Conservation (phyloP, 2,888 invertebrate species). For the Parnassius apollo region DNA sequence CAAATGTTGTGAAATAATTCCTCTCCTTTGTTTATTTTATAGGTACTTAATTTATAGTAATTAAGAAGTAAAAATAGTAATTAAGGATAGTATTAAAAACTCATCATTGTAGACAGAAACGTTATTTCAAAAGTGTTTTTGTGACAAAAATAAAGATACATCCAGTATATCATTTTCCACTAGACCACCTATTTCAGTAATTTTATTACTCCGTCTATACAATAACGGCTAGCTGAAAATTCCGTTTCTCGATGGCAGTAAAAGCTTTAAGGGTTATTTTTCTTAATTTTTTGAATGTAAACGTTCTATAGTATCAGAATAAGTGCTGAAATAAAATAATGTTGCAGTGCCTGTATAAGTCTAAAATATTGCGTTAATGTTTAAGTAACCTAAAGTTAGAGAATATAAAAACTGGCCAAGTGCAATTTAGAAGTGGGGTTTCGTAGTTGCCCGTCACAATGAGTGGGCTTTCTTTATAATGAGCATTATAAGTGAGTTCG, state of each 20-base stretch:
- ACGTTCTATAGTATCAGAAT: constrained; percentile 21
- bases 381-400: not conserved
- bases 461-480: no score
- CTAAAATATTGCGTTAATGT: constrained; percentile 6
- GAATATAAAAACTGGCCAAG: no score
- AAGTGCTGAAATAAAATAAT: constrained; percentile 20
- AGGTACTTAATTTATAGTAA: no score
- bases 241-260: constrained; percentile 22
- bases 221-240: constrained; percentile 24
- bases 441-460: no score
- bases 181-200: constrained; percentile 10
- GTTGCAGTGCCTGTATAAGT: constrained; percentile 3
- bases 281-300: constrained; percentile 20
- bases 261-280: constrained; percentile 23
- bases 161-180: constrained; percentile 18
- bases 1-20: no score
- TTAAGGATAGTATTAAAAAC: no score
- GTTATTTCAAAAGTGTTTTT: not conserved
- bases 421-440: no score
- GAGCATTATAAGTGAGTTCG: no score
- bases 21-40: no score
- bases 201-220: constrained; percentile 24
- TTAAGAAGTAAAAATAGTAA: no score
- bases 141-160: constrained; percentile 7
- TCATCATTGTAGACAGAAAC: no score